phyloP scores from a whole-genome alignment of 2,797 vertebrate species.

The Florisuga fusca region DNA sequence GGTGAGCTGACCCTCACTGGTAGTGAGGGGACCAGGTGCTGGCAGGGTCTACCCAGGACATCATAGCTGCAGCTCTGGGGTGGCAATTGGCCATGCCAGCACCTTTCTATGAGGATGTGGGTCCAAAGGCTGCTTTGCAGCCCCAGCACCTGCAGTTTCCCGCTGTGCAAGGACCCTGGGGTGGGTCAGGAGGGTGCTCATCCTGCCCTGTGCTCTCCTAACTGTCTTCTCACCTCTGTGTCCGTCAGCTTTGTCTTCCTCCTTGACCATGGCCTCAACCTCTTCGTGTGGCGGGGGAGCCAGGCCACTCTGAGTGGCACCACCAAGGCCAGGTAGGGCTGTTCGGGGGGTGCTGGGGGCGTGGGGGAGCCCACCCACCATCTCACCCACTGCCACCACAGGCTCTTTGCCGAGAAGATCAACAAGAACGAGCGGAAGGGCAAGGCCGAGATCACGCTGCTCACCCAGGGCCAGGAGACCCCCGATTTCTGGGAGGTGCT shows the following conservation, averaged over 20 bases:
- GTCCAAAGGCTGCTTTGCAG: background rate
- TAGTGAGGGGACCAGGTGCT: too few relatives aligned
- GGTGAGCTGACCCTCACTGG: slow-evolving; percentile 77
- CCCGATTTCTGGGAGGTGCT: slow-evolving; percentile 91
- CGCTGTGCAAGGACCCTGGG: rapidly evolving
- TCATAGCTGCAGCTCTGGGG: background rate
- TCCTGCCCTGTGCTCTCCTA: rapidly evolving
- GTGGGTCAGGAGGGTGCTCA: rapidly evolving
- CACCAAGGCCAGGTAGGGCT: slow-evolving; percentile 91
- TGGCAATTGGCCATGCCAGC: rapidly evolving
- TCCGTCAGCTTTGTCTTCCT: slow-evolving; percentile 91
- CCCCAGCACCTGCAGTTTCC: background rate
- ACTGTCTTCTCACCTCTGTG: background rate
- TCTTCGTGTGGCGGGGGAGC: slow-evolving; percentile 91
- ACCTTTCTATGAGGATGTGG: background rate
- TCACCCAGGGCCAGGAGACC: slow-evolving; percentile 88
- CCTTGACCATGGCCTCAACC: slow-evolving; percentile 88
- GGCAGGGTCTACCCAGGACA: background rate
- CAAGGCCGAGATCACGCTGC: slow-evolving; percentile 89
- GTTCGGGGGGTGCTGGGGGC: background rate
- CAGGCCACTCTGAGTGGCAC: slow-evolving; percentile 91
- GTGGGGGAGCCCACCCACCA: background rate
- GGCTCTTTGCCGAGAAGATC: slow-evolving; percentile 97
- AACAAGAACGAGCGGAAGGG: slow-evolving; percentile 97
- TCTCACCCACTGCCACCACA: slow-evolving; percentile 20